Percentiles rank a stretch among this genome's conserved stretches.
phyloP scores from a whole-genome alignment of 2,797 vertebrate genomes.

The Malurus leucopterus region DNA sequence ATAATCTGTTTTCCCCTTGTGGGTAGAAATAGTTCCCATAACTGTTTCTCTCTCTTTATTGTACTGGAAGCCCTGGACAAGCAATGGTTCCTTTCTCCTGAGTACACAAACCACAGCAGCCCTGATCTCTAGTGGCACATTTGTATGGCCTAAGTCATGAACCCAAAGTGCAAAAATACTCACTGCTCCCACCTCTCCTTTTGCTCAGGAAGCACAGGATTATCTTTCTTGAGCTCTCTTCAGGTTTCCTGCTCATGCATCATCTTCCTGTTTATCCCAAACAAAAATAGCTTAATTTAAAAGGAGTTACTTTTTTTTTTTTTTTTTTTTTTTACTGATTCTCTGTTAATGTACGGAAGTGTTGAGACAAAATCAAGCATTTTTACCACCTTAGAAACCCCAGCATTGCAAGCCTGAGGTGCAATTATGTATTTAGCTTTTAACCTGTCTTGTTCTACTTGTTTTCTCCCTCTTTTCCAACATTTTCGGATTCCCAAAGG shows the following conservation, averaged over 20 bases:
- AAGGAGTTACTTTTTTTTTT: background rate
- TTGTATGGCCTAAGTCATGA: background rate
- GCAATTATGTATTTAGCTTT: too few relatives aligned
- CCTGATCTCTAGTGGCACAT: background rate
- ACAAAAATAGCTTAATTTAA: background rate
- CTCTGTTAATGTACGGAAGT: background rate
- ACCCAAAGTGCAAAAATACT: background rate
- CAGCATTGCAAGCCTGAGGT: background rate
- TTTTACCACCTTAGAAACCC: background rate
- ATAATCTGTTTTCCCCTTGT: slow-evolving; percentile 3
- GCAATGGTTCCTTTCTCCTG: background rate
- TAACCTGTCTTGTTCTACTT: background rate
- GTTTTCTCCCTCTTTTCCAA: background rate
- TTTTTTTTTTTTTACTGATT: background rate
- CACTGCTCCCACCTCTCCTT: background rate
- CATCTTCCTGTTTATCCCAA: background rate
- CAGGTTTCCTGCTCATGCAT: background rate
- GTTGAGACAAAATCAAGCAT: background rate
- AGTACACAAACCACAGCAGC: background rate
- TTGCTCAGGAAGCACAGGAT: background rate
- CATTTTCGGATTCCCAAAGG: background rate
- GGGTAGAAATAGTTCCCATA: background rate
- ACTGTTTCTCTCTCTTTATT: background rate
- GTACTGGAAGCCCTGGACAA: background rate
- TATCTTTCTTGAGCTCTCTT: background rate